phyloP scores from a whole-genome alignment of 2,797 vertebrate species.

The Anguilla marmorata region DNA sequence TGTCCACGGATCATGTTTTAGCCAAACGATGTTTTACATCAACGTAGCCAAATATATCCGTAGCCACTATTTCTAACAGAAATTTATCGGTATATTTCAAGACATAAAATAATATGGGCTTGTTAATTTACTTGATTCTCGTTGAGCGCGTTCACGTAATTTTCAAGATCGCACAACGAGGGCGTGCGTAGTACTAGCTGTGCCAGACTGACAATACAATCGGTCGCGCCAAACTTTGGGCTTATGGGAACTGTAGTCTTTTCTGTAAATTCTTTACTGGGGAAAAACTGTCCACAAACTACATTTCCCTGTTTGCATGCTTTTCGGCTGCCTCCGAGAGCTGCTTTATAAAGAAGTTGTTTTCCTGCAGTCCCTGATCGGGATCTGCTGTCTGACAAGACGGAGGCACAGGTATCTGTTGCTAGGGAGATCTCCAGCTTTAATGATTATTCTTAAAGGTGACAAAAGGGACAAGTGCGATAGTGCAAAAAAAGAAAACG shows the following conservation, averaged over 20 bases:
- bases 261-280: not conserved
- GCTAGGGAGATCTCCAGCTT: constrained; percentile 11
- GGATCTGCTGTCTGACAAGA: constrained; percentile 45
- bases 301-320: constrained; percentile 49
- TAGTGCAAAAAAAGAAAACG: not conserved
- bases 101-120: not conserved
- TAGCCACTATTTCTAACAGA: not conserved
- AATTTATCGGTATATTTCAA: not conserved
- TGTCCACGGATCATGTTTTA: not conserved
- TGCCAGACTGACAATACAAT: not conserved
- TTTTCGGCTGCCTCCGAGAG: constrained; percentile 38
- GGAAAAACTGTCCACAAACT: constrained; percentile 37
- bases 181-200: not conserved
- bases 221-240: not conserved
- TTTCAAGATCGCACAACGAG: not conserved
- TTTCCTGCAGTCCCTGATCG: constrained; percentile 49
- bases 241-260: constrained; percentile 49
- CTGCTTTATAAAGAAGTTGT: constrained; percentile 60
- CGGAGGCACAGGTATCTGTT: constrained; percentile 48
- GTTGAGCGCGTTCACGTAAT: constrained; percentile 17
- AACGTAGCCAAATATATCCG: not conserved
- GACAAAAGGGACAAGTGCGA: not conserved
- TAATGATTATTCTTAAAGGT: not conserved
- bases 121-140: not conserved
- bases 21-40: not conserved